phyloP scores from a whole-genome alignment of 1,140 invertebrate species.

The Pinna nobilis region DNA sequence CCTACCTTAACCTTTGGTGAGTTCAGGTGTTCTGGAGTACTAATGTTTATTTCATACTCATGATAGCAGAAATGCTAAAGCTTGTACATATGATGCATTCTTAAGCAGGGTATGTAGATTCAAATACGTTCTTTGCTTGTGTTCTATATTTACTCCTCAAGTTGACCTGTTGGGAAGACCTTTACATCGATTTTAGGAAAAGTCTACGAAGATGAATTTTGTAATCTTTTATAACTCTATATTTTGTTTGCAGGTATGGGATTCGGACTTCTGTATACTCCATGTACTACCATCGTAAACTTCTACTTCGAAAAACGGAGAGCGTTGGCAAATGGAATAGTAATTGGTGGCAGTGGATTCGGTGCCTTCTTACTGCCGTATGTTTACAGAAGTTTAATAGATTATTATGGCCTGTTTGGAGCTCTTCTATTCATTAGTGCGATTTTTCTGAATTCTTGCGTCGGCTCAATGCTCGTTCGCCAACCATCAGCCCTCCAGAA shows the following conservation, averaged over 20 bases:
- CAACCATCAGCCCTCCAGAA: constrained; percentile 81
- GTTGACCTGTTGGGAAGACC: too few species aligned
- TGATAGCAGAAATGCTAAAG: too few species aligned
- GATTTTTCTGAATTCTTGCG: constrained; percentile 4
- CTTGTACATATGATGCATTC: too few species aligned
- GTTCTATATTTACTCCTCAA: neutral
- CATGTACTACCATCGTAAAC: constrained; percentile 19
- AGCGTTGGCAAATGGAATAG: constrained; percentile 22
- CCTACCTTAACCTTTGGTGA: too few species aligned
- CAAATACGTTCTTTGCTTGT: too few species aligned
- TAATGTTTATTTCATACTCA: too few species aligned
- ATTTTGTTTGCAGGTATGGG: constrained; percentile 17
- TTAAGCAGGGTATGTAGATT: too few species aligned
- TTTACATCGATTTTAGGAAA: too few species aligned
- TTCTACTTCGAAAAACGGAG: constrained; percentile 24
- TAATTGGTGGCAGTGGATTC: constrained; percentile 10
- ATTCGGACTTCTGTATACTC: constrained; percentile 12
- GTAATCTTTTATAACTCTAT: neutral
- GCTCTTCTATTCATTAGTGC: constrained; percentile 18
- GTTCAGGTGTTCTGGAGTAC: too few species aligned
- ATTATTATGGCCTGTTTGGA: neutral
- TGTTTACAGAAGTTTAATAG: constrained; percentile 7
- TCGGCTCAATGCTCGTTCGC: constrained; percentile 3
- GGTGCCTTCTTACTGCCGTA: constrained; percentile 46
- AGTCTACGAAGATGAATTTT: too few species aligned